Evolutionary conservation across 2,888 invertebrate genomes (phyloP).

Genomic region (Drosophila birchii): DNA sequence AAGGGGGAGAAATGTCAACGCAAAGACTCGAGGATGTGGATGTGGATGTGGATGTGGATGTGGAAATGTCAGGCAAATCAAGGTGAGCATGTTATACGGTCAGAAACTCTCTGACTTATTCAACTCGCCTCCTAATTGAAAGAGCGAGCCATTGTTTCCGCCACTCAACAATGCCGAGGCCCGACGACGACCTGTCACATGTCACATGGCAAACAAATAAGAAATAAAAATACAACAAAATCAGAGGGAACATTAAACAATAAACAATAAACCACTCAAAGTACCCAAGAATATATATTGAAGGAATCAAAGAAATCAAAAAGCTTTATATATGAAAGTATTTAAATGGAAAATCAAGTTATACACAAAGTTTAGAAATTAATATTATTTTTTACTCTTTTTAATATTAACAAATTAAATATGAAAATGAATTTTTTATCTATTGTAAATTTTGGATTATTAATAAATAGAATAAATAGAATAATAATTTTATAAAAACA

Average conservation of each 20-base stretch:
- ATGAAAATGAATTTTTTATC: no score
- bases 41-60: conserved; percentile 15
- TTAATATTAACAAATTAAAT: no score
- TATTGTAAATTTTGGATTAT: no score
- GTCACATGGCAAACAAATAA: conserved; percentile 53
- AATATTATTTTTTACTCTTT: no score
- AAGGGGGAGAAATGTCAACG: conserved; percentile 33
- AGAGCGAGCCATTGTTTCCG: conserved; percentile 48
- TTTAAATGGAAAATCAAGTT: no score
- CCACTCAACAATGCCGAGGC: conserved; percentile 16
- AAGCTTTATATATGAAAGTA: background rate
- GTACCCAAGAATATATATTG: conserved; percentile 9
- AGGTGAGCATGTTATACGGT: conserved; percentile 63
- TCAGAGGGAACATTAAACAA: conserved; percentile 17
- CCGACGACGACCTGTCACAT: conserved; percentile 68
- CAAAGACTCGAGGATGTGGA: conserved; percentile 11
- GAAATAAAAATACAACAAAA: conserved; percentile 24
- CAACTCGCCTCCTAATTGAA: conserved; percentile 66
- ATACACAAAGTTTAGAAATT: no score
- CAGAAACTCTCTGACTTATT: conserved; percentile 49
- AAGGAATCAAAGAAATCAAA: background rate
- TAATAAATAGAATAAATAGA: no score
- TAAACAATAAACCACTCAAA: conserved; percentile 48
- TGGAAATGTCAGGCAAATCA: conserved; percentile 35
- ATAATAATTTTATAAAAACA: no score